Conservation (phyloP, 2,888 invertebrate genomes). For the Lagria hirta region DNA sequence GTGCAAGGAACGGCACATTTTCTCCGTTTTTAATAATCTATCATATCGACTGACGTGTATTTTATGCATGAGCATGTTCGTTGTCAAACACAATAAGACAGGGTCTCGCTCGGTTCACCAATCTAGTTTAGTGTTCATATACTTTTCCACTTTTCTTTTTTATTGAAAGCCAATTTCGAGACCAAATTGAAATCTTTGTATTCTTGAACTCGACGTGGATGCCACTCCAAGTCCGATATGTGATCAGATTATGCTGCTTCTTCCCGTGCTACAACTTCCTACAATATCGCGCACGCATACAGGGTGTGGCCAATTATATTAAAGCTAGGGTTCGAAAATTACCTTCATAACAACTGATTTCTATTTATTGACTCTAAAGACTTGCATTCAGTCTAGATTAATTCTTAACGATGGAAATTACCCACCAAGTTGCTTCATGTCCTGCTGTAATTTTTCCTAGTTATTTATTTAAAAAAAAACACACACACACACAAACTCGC, state of each 20-base stretch:
- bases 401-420: no score
- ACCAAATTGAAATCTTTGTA: conserved; percentile 56
- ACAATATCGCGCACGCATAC: no score
- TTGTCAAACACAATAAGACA: conserved; percentile 40
- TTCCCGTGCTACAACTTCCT: conserved; percentile 42
- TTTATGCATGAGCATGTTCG: conserved; percentile 40
- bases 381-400: no score
- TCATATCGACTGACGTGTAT: conserved; percentile 38
- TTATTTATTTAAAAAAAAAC: no score
- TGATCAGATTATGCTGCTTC: conserved; percentile 54
- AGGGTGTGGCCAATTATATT: no score
- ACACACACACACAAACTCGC: no score
- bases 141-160: conserved; percentile 51
- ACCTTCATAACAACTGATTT: no score
- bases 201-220: conserved; percentile 52
- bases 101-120: conserved; percentile 35
- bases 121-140: conserved; percentile 53
- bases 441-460: no score
- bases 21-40: conserved; percentile 36
- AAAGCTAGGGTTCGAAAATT: no score
- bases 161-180: conserved; percentile 54
- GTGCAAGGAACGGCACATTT: no score
- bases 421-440: no score
- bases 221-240: conserved; percentile 53
- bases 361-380: no score